phyloP scores from a whole-genome alignment of 2,888 invertebrate genomes.

The Calameuta idolon region DNA sequence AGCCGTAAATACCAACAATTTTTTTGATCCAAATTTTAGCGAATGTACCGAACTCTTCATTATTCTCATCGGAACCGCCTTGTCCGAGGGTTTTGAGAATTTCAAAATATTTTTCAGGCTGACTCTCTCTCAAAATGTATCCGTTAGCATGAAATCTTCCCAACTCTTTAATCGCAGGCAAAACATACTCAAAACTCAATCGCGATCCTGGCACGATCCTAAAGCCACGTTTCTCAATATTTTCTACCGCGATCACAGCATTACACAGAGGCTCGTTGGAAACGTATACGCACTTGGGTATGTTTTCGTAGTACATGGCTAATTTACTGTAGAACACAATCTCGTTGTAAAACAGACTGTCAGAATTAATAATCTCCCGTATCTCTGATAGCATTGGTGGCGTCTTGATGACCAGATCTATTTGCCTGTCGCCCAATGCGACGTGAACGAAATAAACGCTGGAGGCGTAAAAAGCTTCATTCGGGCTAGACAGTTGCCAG shows the following conservation, averaged over 20 bases:
- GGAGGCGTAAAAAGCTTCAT: not conserved
- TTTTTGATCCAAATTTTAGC: not conserved
- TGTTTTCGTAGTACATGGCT: conserved; percentile 3
- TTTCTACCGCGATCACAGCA: conserved; percentile 11
- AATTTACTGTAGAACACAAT: conserved; percentile 12
- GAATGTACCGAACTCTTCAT: not conserved
- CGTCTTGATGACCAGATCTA: not conserved
- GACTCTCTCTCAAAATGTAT: conserved; percentile 7
- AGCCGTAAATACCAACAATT: not conserved
- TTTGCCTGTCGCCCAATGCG: not conserved
- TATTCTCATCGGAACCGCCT: not conserved
- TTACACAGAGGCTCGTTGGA: conserved; percentile 1
- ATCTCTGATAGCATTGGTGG: not conserved
- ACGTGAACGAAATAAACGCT: not conserved
- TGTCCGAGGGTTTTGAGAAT: not conserved
- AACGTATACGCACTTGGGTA: conserved; percentile 10
- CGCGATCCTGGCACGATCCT: not conserved
- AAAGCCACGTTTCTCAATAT: not conserved
- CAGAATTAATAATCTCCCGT: not conserved
- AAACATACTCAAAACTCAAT: not conserved
- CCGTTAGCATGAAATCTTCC: conserved; percentile 10
- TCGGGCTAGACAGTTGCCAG: not conserved
- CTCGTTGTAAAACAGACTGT: conserved; percentile 9
- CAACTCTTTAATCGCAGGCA: conserved; percentile 8
- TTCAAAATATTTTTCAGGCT: conserved; percentile 1